Evolutionary conservation across 37 sponge, comb jelly and placozoan species (phyloP).

Genomic region (Oopsacas minuta): DNA sequence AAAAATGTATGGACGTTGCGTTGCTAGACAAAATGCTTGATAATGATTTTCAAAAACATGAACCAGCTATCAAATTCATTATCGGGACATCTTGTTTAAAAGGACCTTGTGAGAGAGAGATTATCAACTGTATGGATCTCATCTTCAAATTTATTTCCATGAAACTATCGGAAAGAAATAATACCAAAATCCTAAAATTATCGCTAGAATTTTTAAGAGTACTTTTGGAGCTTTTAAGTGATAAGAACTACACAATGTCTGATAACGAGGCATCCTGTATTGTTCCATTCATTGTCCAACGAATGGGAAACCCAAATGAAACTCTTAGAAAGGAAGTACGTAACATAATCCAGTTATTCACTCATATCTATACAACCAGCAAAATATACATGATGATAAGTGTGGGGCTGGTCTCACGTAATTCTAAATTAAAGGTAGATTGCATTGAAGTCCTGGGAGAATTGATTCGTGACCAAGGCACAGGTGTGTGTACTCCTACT

Average conservation of each 20-base stretch:
- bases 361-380: background rate
- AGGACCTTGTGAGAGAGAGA: slow-evolving; percentile 32
- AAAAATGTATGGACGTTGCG: slow-evolving; percentile 39
- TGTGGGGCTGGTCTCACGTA: slow-evolving; percentile 12
- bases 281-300: slow-evolving; percentile 64
- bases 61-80: slow-evolving; percentile 28
- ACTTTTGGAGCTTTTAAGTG: slow-evolving; percentile 38
- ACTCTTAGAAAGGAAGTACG: background rate
- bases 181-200: slow-evolving; percentile 64
- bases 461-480: slow-evolving; percentile 64
- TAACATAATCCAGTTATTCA: background rate
- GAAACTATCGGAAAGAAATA: slow-evolving; percentile 33
- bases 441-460: slow-evolving; percentile 74
- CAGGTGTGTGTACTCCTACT: slow-evolving; percentile 64
- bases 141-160: slow-evolving; percentile 69
- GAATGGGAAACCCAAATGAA: slow-evolving; percentile 30
- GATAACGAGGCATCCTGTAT: slow-evolving; percentile 69
- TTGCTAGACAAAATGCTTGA: slow-evolving; percentile 66
- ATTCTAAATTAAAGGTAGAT: slow-evolving; percentile 28
- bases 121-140: slow-evolving; percentile 48
- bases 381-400: background rate
- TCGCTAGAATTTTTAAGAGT: slow-evolving; percentile 61
- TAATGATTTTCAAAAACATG: slow-evolving; percentile 75
- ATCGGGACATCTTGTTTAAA: background rate
- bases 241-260: slow-evolving; percentile 36